phyloP scores from a whole-genome alignment of 2,113 vertebrate species.

The Empidonax traillii region DNA sequence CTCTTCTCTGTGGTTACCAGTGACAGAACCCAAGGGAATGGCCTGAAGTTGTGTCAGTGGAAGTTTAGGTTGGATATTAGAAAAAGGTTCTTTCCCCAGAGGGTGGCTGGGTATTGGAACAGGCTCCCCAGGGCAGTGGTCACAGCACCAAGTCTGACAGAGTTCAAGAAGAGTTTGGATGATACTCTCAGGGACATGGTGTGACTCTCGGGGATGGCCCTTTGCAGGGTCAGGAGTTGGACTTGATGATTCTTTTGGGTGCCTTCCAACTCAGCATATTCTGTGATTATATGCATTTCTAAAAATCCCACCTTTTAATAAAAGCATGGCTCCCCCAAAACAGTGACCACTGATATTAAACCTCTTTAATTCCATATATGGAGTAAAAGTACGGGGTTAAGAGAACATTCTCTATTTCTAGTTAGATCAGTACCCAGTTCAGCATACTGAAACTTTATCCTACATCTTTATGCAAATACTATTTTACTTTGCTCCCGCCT shows the following conservation, averaged over 20 bases:
- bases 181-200: no score
- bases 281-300: neutral
- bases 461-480: neutral
- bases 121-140: no score
- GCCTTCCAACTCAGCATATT: neutral
- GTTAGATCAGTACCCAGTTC: neutral
- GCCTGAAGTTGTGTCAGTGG: no score
- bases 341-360: neutral
- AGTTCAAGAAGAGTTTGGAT: no score
- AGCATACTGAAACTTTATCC: neutral
- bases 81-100: no score
- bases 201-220: no score
- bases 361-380: neutral
- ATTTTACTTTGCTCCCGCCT: neutral
- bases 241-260: neutral
- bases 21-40: no score
- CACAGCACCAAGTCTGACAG: no score
- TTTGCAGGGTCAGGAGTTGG: neutral
- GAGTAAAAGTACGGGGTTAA: neutral
- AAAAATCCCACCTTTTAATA: neutral
- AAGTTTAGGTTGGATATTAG: no score
- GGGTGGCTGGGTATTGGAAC: no score
- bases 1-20: no score
- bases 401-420: neutral
- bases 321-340: neutral